phyloP scores from a whole-genome alignment of 2,797 vertebrate genomes.

The Pangasius krempfi region DNA sequence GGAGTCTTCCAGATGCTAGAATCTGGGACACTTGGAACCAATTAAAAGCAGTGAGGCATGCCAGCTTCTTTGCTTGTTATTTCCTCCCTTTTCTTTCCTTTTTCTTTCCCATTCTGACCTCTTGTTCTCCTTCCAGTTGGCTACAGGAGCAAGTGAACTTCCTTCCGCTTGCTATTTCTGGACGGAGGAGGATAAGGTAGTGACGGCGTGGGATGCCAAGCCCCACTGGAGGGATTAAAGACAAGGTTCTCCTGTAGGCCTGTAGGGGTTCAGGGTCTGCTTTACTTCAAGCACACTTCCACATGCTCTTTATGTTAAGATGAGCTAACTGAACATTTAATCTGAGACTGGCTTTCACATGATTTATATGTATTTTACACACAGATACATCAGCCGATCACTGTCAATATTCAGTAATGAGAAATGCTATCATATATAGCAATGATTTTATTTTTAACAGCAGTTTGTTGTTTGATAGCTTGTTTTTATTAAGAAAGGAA shows the following conservation, averaged over 20 bases:
- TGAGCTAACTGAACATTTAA: not conserved
- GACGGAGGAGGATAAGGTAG: constrained; percentile 40
- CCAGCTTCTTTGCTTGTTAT: constrained; percentile 45
- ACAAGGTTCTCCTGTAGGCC: constrained; percentile 30
- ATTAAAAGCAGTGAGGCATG: constrained; percentile 56
- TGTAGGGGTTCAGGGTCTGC: constrained; percentile 7
- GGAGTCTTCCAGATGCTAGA: constrained; percentile 52
- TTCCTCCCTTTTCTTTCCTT: constrained; percentile 29
- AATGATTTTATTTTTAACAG: not conserved
- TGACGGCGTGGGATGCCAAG: constrained; percentile 36
- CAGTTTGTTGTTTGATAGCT: not conserved
- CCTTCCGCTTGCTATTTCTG: constrained; percentile 60
- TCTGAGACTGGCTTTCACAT: not conserved
- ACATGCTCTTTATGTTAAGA: not conserved
- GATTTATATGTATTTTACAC: not conserved
- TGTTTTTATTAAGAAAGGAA: not conserved
- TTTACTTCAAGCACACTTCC: not conserved
- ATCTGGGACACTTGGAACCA: constrained; percentile 66
- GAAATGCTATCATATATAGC: not conserved
- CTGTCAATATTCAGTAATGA: not conserved
- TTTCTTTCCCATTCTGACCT: constrained; percentile 31
- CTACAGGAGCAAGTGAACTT: constrained; percentile 50
- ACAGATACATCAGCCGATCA: not conserved
- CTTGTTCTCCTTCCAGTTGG: constrained; percentile 48
- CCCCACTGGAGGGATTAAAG: constrained; percentile 22